These are phyloP conservation scores for Leptobrachium leishanense DNA, from an alignment of 2,113 vertebrate species.

Conservation along the genomic window DNA sequence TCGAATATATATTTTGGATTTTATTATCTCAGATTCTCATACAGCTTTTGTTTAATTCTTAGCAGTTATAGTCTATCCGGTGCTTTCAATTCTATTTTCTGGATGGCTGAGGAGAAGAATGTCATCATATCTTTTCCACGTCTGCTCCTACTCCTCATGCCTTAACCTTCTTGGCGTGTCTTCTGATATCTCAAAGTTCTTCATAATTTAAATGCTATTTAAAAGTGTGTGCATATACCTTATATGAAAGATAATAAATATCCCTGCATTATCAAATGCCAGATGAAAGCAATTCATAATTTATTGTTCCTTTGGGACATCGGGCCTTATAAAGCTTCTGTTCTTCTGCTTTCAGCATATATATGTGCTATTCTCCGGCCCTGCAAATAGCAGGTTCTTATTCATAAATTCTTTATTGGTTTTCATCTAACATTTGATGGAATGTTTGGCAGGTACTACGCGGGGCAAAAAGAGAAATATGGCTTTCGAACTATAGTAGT, in stretches of 20 bases:
- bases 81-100: not conserved
- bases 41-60: no score
- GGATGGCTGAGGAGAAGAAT: not conserved
- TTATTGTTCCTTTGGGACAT: conserved; percentile 47
- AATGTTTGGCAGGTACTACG: conserved; percentile 44
- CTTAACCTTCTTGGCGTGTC: conserved; percentile 33
- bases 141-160: conserved; percentile 1
- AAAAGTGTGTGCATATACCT: conserved; percentile 37
- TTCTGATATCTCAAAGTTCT: conserved; percentile 29
- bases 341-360: conserved; percentile 37
- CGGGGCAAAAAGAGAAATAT: conserved; percentile 32
- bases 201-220: conserved; percentile 48
- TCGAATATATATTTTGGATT: no score
- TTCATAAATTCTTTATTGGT: conserved; percentile 51
- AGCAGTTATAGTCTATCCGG: no score
- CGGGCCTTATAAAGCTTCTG: conserved; percentile 47
- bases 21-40: no score
- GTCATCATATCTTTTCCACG: conserved; percentile 4
- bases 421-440: conserved; percentile 47
- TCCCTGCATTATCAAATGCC: conserved; percentile 48
- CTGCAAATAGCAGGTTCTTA: conserved; percentile 48
- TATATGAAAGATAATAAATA: conserved; percentile 45
- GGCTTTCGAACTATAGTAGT: conserved; percentile 9
- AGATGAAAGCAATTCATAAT: conserved; percentile 50
- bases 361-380: conserved; percentile 31